A percentile compares a stretch with the other conserved stretches of the same genome.
Evolutionary conservation across 2,888 invertebrate species (phyloP).

Genomic region (Drosophila bunnanda): DNA sequence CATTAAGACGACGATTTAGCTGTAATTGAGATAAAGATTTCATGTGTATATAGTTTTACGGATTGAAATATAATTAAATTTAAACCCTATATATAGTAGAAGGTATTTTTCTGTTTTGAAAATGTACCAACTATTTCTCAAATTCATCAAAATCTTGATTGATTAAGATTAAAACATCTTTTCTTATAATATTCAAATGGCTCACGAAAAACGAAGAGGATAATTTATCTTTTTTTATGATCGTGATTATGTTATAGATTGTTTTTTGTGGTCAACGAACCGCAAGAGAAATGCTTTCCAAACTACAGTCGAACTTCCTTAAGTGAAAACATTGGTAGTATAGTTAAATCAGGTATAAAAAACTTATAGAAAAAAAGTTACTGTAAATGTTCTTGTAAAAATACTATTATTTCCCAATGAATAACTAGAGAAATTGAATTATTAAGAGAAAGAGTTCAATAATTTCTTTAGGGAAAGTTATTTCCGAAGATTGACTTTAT

Average conservation of each 20-base stretch:
- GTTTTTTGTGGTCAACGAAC: conserved; percentile 33
- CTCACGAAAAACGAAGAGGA: conserved; percentile 3
- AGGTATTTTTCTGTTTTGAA: neutral
- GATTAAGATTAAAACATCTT: neutral
- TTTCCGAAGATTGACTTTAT: conserved; percentile 3
- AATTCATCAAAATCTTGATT: neutral
- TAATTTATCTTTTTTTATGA: conserved; percentile 10
- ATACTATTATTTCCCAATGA: no score
- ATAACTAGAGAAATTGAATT: no score
- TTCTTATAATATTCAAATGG: conserved; percentile 3
- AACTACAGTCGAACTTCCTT: conserved; percentile 9
- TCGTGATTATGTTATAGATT: conserved; percentile 7
- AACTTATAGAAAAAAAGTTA: neutral
- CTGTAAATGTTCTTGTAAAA: neutral
- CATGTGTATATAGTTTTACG: conserved; percentile 75
- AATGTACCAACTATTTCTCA: neutral
- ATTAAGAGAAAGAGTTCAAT: neutral
- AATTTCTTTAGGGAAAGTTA: neutral
- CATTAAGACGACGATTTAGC: conserved; percentile 56
- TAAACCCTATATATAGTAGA: conserved; percentile 38
- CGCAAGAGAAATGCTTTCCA: conserved; percentile 19
- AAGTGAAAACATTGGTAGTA: neutral
- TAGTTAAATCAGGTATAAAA: neutral
- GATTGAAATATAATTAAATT: conserved; percentile 69
- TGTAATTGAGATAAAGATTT: conserved; percentile 66